phyloP scores from a whole-genome alignment of 2,113 vertebrate species.

The Gnathonemus echidnorhynchus region DNA sequence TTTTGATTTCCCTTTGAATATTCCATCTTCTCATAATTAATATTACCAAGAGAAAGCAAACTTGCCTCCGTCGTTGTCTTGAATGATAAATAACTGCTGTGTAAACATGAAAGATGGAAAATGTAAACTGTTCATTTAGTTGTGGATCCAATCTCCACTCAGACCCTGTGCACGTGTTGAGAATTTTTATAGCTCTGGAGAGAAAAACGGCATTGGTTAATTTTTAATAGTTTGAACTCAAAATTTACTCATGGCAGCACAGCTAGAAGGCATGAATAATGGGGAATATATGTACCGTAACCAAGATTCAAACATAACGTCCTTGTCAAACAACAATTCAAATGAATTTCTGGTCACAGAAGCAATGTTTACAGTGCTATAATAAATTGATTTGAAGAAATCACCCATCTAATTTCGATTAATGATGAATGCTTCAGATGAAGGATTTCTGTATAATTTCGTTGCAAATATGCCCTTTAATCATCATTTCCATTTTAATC shows the following conservation, averaged over 20 bases:
- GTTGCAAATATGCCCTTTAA: neutral
- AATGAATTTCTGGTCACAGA: neutral
- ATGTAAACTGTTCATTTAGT: conserved; percentile 7
- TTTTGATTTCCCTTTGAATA: neutral
- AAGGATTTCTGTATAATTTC: neutral
- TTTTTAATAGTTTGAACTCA: neutral
- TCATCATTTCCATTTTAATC: neutral
- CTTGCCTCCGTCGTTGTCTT: neutral
- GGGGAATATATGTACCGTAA: neutral
- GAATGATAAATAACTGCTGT: neutral
- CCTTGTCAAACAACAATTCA: neutral
- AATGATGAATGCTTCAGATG: neutral
- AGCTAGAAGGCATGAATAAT: neutral
- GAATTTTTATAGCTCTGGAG: neutral
- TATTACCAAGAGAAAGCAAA: conserved; percentile 1
- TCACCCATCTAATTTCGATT: neutral
- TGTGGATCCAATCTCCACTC: neutral
- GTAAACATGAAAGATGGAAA: conserved; percentile 1
- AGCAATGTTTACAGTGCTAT: neutral
- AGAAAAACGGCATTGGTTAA: neutral
- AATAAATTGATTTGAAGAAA: neutral
- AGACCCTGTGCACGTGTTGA: neutral
- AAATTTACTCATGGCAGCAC: neutral
- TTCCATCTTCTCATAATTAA: neutral
- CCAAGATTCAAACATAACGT: neutral